Base-by-base conservation (phyloP, 2,797 vertebrate species). In the Lophius americanus region DNA sequence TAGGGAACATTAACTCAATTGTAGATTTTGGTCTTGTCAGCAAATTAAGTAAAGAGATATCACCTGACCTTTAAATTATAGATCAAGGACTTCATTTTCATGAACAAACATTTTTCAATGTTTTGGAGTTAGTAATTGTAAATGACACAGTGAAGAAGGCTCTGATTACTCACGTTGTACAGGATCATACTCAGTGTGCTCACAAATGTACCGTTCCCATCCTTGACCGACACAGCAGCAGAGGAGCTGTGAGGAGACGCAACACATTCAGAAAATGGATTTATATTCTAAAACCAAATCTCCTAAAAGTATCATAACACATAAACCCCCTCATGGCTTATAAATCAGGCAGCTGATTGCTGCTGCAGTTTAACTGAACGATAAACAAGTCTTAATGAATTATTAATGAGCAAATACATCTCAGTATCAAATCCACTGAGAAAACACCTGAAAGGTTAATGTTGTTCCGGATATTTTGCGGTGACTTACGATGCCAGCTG, bases 141-240 rank as follows among this genome's bases (percentile, higher is more conserved):
- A 2, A n/a, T 35, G 10, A 46, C 4, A 60, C 23, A 12, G 32
- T 0, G 9, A 47, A 47, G 36, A 1, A 38, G 4, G 11, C 3
- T 43, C 42, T 1, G 32, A 51, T 38, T 84, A 95, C 98, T 99
- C 91, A 99, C 98, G 3, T 99, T 99, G 90, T 97, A 98, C 78
- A 99, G 94, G 70, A 98, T 94, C 90, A 99, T 91, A 91, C 93
- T 98, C 91, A 99, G 89, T 55, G 98, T 99, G 93, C 97, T 99
- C 90, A 98, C 95, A 93, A 99, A 99, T 60, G 97, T 98, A 60
- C 98, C 98, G 5, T 99, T 99, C 88, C 94, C 95, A 88, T 99
- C 97, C 91, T 95, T 96, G 59, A 99, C 95, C 74, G 96, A 96
- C 83, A 99, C 95, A 68, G 96, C 97, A 78, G 95, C 98, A 68